Evolutionary conservation across 2,888 invertebrate species (phyloP).

Genomic region (Nomada ruficornis): DNA sequence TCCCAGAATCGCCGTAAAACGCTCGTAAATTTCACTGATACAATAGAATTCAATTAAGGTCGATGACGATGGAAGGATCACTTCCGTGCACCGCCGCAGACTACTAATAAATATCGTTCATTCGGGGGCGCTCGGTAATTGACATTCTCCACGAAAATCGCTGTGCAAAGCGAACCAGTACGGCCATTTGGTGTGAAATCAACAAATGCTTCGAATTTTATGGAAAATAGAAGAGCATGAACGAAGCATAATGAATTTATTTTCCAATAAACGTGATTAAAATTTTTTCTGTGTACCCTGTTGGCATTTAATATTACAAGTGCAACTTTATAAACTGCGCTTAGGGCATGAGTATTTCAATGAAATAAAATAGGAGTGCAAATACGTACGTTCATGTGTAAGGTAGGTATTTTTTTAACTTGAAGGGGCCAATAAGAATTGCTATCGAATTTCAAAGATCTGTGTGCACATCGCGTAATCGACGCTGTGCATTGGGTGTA

Average conservation of each 20-base stretch:
- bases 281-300: neutral
- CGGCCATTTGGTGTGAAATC: slow-evolving; percentile 6
- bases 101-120: slow-evolving; percentile 31
- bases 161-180: neutral
- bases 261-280: neutral
- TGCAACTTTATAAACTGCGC: too few species aligned
- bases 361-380: too few species aligned
- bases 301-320: too few species aligned
- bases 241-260: neutral
- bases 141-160: slow-evolving; percentile 26
- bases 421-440: too few species aligned
- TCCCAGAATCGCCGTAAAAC: slow-evolving; percentile 5
- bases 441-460: too few species aligned
- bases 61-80: slow-evolving; percentile 19
- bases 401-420: too few species aligned
- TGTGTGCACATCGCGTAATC: too few species aligned
- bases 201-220: neutral
- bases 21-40: slow-evolving; percentile 24
- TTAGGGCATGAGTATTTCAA: too few species aligned
- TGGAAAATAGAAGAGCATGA: neutral
- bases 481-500: too few species aligned
- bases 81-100: slow-evolving; percentile 1
- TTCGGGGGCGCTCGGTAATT: slow-evolving; percentile 14
- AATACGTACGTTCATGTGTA: too few species aligned
- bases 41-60: slow-evolving; percentile 39